These are phyloP conservation scores for Diplodus sargus DNA, from an alignment of 2,797 vertebrate genomes.

Conservation along the genomic window DNA sequence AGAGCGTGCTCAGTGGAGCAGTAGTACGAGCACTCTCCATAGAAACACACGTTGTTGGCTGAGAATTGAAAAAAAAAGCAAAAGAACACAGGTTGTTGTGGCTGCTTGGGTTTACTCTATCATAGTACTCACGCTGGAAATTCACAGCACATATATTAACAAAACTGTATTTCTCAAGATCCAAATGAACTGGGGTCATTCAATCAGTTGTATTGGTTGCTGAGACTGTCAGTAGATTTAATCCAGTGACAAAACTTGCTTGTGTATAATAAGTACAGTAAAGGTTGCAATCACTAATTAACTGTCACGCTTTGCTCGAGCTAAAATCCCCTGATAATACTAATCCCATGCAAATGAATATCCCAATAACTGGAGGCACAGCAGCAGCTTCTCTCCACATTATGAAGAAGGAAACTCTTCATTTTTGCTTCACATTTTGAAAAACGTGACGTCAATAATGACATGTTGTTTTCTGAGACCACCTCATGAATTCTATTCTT, in stretches of 20 bases:
- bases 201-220: conserved; percentile 62
- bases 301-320: conserved; percentile 46
- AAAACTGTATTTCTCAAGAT: conserved; percentile 30
- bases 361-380: conserved; percentile 45
- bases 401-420: conserved; percentile 23
- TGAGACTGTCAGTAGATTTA: conserved; percentile 62
- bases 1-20: conserved; percentile 98
- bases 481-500: background rate
- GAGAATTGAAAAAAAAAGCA: conserved; percentile 8
- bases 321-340: conserved; percentile 62
- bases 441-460: background rate
- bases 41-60: conserved; percentile 99
- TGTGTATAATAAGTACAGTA: conserved; percentile 51
- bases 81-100: background rate
- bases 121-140: conserved; percentile 24
- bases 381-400: conserved; percentile 30
- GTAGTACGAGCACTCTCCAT: conserved; percentile 98
- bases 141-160: conserved; percentile 38
- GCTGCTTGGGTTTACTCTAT: background rate
- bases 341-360: conserved; percentile 65
- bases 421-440: conserved; percentile 29
- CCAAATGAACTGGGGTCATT: conserved; percentile 45
- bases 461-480: background rate
- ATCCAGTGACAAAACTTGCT: conserved; percentile 57
- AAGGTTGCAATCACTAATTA: conserved; percentile 66